Evolutionary conservation across 2,888 invertebrate species (phyloP).

Genomic region (Sesamia inferens): DNA sequence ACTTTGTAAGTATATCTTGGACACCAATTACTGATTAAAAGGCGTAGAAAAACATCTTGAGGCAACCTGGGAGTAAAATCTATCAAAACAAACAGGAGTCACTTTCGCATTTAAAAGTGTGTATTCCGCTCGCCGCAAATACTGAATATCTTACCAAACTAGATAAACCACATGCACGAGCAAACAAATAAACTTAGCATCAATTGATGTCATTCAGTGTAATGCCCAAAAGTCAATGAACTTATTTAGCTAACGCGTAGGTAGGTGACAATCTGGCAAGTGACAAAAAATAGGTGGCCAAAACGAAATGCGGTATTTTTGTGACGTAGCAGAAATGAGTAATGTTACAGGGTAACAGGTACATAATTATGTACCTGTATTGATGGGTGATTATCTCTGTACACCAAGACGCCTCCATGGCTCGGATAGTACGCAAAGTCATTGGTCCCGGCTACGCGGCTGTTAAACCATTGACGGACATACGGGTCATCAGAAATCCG

Average conservation of each 20-base stretch:
- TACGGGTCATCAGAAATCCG: neutral
- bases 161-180: conserved; percentile 2
- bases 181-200: conserved; percentile 35
- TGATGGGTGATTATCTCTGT: neutral
- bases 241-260: conserved; percentile 38
- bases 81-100: neutral
- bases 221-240: conserved; percentile 55
- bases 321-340: conserved; percentile 21
- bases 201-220: conserved; percentile 36
- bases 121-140: conserved; percentile 5
- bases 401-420: neutral
- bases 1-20: too few species aligned
- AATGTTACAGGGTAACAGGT: too few species aligned
- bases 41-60: too few species aligned
- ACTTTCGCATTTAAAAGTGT: conserved; percentile 1
- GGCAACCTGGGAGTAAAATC: too few species aligned
- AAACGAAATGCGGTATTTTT: conserved; percentile 39
- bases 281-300: conserved; percentile 28
- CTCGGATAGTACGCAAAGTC: neutral
- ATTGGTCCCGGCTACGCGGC: neutral
- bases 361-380: conserved; percentile 25
- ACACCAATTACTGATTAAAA: too few species aligned
- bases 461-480: neutral
- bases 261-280: conserved; percentile 43
- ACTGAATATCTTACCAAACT: neutral